Evolutionary conservation across 1,140 invertebrate species (phyloP).

Genomic region (Hyles vespertilio): DNA sequence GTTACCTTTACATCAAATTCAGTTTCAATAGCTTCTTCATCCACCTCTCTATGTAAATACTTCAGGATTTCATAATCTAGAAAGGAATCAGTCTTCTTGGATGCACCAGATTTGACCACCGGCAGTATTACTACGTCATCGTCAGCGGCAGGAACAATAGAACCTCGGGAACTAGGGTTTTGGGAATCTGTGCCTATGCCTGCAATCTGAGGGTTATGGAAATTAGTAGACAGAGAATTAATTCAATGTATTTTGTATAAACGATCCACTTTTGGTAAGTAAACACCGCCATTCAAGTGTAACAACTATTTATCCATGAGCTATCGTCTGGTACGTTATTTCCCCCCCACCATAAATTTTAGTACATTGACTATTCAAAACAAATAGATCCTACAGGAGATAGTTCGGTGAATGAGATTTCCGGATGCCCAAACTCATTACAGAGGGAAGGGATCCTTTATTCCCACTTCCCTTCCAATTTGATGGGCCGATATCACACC

Average conservation of each 20-base stretch:
- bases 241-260: not conserved
- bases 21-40: conserved; percentile 80
- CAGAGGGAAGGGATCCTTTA: no score
- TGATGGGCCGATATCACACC: no score
- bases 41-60: conserved; percentile 80
- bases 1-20: conserved; percentile 81
- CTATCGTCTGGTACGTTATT: no score
- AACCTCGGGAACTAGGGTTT: conserved; percentile 75
- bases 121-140: conserved; percentile 41
- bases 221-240: not conserved
- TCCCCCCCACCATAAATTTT: no score
- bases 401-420: no score
- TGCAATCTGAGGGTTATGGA: conserved; percentile 58
- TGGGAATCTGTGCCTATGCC: conserved; percentile 76
- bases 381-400: no score
- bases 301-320: no score
- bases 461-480: no score
- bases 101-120: conserved; percentile 31
- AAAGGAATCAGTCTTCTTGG: conserved; percentile 69
- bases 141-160: conserved; percentile 53
- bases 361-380: no score
- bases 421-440: no score
- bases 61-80: conserved; percentile 80
- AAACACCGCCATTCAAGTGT: no score
- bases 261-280: no score